Conservation (phyloP, 2,888 invertebrate genomes). For the Plebejus melissa region DNA sequence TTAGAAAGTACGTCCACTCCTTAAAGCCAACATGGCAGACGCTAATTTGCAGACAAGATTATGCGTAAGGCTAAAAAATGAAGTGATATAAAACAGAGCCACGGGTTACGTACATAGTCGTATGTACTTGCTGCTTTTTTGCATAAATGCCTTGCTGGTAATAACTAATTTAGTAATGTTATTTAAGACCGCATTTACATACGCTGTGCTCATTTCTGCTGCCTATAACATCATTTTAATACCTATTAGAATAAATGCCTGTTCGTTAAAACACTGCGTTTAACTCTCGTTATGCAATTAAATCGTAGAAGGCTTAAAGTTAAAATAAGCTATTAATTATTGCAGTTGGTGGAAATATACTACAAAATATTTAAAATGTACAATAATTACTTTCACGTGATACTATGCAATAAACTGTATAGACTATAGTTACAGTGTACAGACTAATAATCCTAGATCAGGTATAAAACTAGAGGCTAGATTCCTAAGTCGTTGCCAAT, state of each 20-base stretch:
- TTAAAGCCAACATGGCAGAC: slow-evolving; percentile 21
- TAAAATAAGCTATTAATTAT: neutral
- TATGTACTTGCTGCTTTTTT: slow-evolving; percentile 37
- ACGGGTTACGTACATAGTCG: slow-evolving; percentile 38
- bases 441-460: neutral
- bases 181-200: slow-evolving; percentile 35
- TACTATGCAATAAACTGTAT: too few species aligned
- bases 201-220: slow-evolving; percentile 33
- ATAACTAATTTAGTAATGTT: slow-evolving; percentile 38
- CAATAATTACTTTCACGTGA: neutral
- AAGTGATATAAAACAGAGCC: slow-evolving; percentile 33
- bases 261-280: neutral
- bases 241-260: slow-evolving; percentile 16
- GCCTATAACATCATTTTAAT: slow-evolving; percentile 15
- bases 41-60: slow-evolving; percentile 32
- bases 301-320: neutral
- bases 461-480: neutral
- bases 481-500: neutral
- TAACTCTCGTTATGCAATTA: slow-evolving; percentile 1
- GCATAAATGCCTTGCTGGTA: slow-evolving; percentile 37
- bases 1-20: slow-evolving; percentile 21
- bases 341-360: neutral
- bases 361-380: neutral
- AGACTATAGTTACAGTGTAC: too few species aligned
- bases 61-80: slow-evolving; percentile 36